Evolutionary conservation across 1,140 invertebrate species (phyloP).

Genomic region (Oncopodura yosiiana): DNA sequence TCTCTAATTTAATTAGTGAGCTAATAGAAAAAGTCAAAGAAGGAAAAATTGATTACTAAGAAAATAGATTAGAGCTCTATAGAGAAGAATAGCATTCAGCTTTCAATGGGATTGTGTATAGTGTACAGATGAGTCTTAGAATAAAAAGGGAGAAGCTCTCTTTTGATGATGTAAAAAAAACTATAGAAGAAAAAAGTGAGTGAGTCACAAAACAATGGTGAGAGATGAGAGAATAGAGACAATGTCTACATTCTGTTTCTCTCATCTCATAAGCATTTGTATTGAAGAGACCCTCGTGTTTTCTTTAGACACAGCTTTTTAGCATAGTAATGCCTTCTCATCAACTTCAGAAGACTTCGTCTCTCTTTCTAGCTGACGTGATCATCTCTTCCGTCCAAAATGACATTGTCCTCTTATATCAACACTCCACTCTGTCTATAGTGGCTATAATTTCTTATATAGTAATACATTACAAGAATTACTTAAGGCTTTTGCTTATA

Average conservation of each 20-base stretch:
- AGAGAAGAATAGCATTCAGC: no score
- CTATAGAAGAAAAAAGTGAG: constrained; percentile 6
- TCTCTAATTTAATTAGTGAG: constrained; percentile 1
- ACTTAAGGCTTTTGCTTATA: no score
- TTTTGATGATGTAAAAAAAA: no score
- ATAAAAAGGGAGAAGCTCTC: no score
- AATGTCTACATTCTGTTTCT: background rate
- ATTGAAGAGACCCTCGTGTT: constrained; percentile 6
- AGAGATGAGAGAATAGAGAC: constrained; percentile 8
- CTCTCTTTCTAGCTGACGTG: no score
- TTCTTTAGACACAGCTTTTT: constrained; percentile 28
- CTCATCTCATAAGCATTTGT: no score
- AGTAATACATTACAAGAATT: no score
- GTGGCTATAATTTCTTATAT: no score
- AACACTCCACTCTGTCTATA: background rate
- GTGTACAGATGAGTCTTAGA: no score
- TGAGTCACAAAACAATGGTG: background rate
- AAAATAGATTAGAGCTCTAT: constrained; percentile 7
- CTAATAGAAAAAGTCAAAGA: background rate
- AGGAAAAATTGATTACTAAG: background rate
- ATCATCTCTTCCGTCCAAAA: constrained; percentile 14
- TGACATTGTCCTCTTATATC: background rate
- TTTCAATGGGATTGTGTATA: no score
- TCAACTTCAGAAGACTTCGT: no score
- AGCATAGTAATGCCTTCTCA: constrained; percentile 31